Evolutionary conservation across 2,113 vertebrate species (phyloP).

Genomic region (Prionailurus viverrinus): DNA sequence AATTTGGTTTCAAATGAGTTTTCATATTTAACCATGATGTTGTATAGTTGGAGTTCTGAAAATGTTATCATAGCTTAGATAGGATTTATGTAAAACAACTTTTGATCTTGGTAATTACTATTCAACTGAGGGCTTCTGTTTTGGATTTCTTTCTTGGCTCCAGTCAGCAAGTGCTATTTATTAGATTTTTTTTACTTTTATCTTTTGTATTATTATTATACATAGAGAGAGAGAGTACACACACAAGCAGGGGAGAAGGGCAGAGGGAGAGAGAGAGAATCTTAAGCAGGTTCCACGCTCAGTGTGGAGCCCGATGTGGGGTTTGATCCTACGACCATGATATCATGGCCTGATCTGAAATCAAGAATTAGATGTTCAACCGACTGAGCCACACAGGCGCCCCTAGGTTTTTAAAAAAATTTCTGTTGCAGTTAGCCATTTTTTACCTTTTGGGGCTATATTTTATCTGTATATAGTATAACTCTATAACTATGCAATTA

Average conservation of each 20-base stretch:
- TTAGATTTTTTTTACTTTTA: background rate
- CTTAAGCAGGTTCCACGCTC: too few relatives aligned
- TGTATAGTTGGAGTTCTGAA: slow-evolving; percentile 57
- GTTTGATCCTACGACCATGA: too few relatives aligned
- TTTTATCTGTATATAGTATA: background rate
- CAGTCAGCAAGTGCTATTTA: background rate
- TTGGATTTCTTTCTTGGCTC: slow-evolving; percentile 25
- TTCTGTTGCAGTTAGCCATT: slow-evolving; percentile 37
- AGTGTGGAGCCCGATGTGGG: too few relatives aligned
- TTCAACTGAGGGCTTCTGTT: background rate
- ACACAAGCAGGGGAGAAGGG: too few relatives aligned
- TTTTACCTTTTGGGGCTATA: background rate
- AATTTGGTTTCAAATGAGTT: slow-evolving; percentile 50
- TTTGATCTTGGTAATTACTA: slow-evolving; percentile 28
- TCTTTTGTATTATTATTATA: too few relatives aligned
- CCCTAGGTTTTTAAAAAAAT: background rate
- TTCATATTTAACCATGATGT: slow-evolving; percentile 45
- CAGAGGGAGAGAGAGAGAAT: too few relatives aligned
- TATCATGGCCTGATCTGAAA: too few relatives aligned
- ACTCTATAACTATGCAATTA: background rate
- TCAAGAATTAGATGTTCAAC: too few relatives aligned
- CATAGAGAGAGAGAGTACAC: too few relatives aligned
- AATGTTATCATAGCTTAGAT: slow-evolving; percentile 4
- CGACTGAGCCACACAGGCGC: too few relatives aligned
- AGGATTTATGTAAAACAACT: slow-evolving; percentile 47